Evolutionary conservation across 2,797 vertebrate genomes (phyloP), one percentile per base, ranked within the genome.

Genomic region (Acridotheres tristis): DNA sequence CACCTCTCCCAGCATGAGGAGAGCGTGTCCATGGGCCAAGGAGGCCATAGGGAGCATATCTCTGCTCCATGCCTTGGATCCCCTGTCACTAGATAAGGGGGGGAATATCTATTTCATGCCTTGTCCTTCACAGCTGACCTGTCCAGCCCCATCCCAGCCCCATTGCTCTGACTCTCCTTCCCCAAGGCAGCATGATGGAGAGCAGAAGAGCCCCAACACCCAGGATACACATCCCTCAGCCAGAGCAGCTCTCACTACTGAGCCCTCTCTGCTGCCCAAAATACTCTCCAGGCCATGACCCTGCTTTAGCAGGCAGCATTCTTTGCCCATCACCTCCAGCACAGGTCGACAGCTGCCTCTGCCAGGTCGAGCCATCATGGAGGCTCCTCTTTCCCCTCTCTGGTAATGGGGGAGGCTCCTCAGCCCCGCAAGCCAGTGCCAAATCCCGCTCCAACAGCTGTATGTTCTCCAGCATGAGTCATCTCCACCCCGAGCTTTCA

Each of bases 391-490:
- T 68, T 77, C 58, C 85, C 58, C 29, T 58, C 51, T 50, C 54
- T 32, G 32, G 30, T 68, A 17, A 43, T 5, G 25, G 71, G 79
- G 88, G 59, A 45, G 69, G 83, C 62, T 95, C 45, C 5, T 27
- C 88, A 68, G 45, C 73, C 88, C 47, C 1, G 0, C 0, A 15
- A 79, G 36, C 71, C 1, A 0, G 7, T 51, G 92, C 93, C 91
- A 94, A 68, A 51, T 58, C 93, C 69, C 0, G 2, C 63, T 88
- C 89, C 83, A 88, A 78, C 94, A 96, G 93, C 94, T 96, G 95
- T 85, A 77, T 86, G 73, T 92, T 94, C 88, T 94, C 96, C 88
- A 81, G 94, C 27, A 5, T 96, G 94, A 96, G 76, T 96, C 95
- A 95, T 93, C 77, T 81, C 89, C 75, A 76, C 43, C 68, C 93